phyloP scores from a whole-genome alignment of 2,888 invertebrate species.

The Cosmorhoe ocellata region DNA sequence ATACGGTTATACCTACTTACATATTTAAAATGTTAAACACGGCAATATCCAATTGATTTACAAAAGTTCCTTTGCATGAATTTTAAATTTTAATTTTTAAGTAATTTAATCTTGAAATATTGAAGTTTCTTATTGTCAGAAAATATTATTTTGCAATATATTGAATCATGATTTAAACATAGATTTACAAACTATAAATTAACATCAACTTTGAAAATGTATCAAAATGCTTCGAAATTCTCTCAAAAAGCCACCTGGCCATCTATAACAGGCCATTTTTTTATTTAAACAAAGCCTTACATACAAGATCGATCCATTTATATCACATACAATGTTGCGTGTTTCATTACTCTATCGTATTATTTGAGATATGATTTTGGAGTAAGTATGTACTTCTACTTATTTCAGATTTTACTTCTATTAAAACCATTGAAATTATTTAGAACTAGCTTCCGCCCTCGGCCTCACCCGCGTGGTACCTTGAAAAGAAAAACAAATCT shows the following conservation, averaged over 20 bases:
- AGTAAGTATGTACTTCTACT: background rate
- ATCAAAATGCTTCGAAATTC: slow-evolving; percentile 30
- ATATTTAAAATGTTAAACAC: too few relatives aligned
- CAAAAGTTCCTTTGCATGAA: background rate
- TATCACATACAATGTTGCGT: slow-evolving; percentile 20
- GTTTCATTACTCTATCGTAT: background rate
- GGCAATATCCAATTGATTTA: background rate
- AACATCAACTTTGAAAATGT: slow-evolving; percentile 27
- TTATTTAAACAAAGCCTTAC: slow-evolving; percentile 10
- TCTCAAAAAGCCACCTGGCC: slow-evolving; percentile 17
- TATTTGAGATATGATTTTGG: slow-evolving; percentile 16
- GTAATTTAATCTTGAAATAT: slow-evolving; percentile 9
- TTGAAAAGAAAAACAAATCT: too few relatives aligned
- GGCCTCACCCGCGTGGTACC: too few relatives aligned
- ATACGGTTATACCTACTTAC: too few relatives aligned
- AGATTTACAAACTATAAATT: slow-evolving; percentile 8
- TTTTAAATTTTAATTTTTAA: too few relatives aligned
- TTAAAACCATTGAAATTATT: too few relatives aligned
- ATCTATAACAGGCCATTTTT: background rate
- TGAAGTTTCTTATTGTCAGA: slow-evolving; percentile 65
- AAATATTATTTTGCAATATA: slow-evolving; percentile 42
- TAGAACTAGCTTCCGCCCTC: too few relatives aligned
- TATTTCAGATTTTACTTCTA: background rate
- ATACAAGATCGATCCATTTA: slow-evolving; percentile 18
- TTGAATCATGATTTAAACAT: slow-evolving; percentile 2